These are phyloP conservation scores for Camelus bactrianus DNA, from an alignment of 2,113 vertebrate genomes.

Conservation along the genomic window DNA sequence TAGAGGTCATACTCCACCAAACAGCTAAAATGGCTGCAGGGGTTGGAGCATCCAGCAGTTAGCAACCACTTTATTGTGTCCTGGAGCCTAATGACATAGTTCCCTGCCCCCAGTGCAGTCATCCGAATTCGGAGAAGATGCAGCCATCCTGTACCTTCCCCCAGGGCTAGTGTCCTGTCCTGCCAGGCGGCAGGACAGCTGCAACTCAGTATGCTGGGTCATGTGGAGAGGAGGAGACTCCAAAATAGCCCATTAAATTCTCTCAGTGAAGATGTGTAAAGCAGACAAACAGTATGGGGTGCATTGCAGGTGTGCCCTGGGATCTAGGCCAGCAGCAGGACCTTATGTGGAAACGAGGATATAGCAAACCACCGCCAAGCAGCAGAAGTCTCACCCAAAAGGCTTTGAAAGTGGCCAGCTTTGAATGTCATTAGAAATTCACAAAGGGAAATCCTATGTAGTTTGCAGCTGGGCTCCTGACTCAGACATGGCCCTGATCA, in stretches of 20 bases:
- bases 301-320: neutral
- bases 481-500: neutral
- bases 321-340: neutral
- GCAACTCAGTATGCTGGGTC: neutral
- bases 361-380: neutral
- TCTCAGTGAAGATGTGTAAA: conserved; percentile 8
- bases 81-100: neutral
- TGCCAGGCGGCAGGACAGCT: neutral
- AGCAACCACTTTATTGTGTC: conserved; percentile 6
- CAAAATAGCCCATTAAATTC: conserved; percentile 4
- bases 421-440: conserved; percentile 26
- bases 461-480: neutral
- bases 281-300: neutral
- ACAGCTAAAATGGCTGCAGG: conserved; percentile 29
- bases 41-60: neutral
- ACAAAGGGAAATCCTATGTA: neutral
- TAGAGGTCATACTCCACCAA: neutral
- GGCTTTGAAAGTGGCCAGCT: neutral
- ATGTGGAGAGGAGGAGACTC: neutral
- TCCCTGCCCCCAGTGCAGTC: neutral
- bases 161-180: neutral
- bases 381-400: neutral
- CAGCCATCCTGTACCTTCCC: neutral
- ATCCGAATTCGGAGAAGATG: neutral
- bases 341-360: neutral